Base-by-base conservation (phyloP, 2,888 invertebrate genomes). In the Microplitis deprimator region DNA sequence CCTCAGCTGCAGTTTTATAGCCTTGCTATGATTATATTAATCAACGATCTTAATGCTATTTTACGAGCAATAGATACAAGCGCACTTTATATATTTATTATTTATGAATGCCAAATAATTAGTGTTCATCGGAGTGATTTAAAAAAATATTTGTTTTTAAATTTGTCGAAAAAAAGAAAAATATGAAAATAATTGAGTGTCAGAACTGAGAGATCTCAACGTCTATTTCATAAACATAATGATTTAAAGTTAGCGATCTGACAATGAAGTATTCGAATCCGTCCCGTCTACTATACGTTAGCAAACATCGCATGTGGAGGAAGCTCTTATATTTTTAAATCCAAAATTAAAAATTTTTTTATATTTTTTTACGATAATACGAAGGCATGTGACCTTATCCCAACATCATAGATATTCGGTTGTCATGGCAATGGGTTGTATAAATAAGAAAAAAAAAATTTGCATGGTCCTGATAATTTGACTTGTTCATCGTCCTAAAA, bases 151-250 rank as follows among this genome's bases (percentile, higher is more conserved):
- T 2, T 59, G 4, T 59, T 59, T n/a, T 3, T 4, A 4, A 59
- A n/a, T 59, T 59, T 59, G 10, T 59, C 5, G 59, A 59, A n/a
- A 17, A n/a, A n/a, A 17, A 67, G 5, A 67, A 38, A 7, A 29
- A 7, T 41, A 68, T 29, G 29, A 68, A 68, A 68, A 40, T 68
- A 68, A 69, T 50, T 7, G 29, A 69, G 62, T 69, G 69, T 38
- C 75, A 75, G 70, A 70, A 70, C 7, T 29, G 40, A 13, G 3
- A 50, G 64, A 68, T 68, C 60, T 74, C 59, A 74, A 74, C 67
- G 73, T 64, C 29, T 40, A 67, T 73, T n/a, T 75, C 68, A 59
- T 75, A 75, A 75, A 75, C 75, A 20, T 20, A 75, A 75, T 75
- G 13, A 61, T 61, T 39, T 39, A 38, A 65, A 50, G 41, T 73